Conservation (phyloP, 2,113 vertebrate species). For the Upupa epops region DNA sequence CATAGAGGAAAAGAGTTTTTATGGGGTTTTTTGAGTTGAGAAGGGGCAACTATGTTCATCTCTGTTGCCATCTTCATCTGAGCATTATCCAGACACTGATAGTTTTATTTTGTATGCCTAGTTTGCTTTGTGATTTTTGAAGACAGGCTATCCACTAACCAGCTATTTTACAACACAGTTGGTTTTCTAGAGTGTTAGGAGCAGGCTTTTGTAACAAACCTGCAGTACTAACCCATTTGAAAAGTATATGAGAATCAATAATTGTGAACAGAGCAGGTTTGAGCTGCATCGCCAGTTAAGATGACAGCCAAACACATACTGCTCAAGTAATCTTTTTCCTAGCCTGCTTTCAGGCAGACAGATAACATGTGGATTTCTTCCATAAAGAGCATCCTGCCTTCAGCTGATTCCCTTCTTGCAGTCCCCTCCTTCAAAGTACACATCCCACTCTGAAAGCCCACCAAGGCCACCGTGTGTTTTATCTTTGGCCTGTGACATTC, state of each 20-base stretch:
- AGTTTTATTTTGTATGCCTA: not conserved
- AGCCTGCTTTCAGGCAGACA: not conserved
- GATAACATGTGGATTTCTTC: not conserved
- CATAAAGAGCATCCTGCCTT: not conserved
- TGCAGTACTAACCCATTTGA: not conserved
- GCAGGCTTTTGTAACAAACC: not conserved
- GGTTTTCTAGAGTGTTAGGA: not conserved
- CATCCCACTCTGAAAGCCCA: not conserved
- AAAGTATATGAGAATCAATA: not conserved
- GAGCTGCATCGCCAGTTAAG: not conserved
- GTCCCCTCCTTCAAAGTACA: not conserved
- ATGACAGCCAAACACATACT: not conserved
- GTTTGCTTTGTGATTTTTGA: not conserved
- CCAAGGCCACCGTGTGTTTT: not conserved
- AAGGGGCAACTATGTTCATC: not conserved
- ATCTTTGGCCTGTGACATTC: not conserved
- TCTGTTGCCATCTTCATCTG: not conserved
- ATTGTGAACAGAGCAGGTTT: not conserved
- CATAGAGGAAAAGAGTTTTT: not conserved
- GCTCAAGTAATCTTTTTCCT: not conserved
- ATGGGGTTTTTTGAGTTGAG: not conserved
- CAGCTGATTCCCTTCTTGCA: not conserved
- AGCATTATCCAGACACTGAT: not conserved
- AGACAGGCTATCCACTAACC: not conserved
- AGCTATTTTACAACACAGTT: not conserved